Evolutionary conservation across 2,797 vertebrate species (phyloP).

Genomic region (Fundulus diaphanus): DNA sequence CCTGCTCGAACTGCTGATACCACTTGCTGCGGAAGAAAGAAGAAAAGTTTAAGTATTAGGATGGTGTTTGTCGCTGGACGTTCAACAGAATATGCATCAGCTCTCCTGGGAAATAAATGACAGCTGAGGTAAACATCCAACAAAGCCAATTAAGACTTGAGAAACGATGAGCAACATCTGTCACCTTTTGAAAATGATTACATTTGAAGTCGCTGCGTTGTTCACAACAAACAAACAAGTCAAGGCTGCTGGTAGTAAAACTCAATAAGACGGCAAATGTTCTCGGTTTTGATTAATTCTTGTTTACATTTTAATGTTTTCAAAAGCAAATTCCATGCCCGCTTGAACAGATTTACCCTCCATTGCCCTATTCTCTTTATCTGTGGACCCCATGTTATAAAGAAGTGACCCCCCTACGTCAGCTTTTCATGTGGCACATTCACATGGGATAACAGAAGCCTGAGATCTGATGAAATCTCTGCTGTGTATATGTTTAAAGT

Average conservation of each 20-base stretch:
- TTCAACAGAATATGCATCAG: conserved; percentile 7
- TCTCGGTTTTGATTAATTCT: background rate
- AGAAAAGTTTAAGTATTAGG: conserved; percentile 5
- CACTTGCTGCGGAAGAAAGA: conserved; percentile 88
- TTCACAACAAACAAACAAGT: background rate
- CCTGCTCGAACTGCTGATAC: conserved; percentile 94
- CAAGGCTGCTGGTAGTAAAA: background rate
- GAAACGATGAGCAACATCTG: conserved; percentile 15
- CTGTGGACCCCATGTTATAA: no score
- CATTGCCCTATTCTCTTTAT: no score
- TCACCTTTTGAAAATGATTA: background rate
- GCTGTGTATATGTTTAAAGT: no score
- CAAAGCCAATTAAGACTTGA: conserved; percentile 20
- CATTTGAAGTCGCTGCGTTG: background rate
- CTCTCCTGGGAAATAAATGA: conserved; percentile 20
- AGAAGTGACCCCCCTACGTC: no score
- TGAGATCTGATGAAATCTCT: no score
- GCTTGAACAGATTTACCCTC: background rate
- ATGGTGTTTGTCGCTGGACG: background rate
- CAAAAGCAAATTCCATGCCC: background rate
- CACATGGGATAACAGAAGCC: no score
- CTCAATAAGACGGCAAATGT: background rate
- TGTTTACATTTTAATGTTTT: background rate
- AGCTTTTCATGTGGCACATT: no score
- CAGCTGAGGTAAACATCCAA: conserved; percentile 22